A percentile compares a stretch with the other conserved stretches of the same genome.
phyloP scores from a whole-genome alignment of 1,140 invertebrate species.

The Diachasma alloeum region DNA sequence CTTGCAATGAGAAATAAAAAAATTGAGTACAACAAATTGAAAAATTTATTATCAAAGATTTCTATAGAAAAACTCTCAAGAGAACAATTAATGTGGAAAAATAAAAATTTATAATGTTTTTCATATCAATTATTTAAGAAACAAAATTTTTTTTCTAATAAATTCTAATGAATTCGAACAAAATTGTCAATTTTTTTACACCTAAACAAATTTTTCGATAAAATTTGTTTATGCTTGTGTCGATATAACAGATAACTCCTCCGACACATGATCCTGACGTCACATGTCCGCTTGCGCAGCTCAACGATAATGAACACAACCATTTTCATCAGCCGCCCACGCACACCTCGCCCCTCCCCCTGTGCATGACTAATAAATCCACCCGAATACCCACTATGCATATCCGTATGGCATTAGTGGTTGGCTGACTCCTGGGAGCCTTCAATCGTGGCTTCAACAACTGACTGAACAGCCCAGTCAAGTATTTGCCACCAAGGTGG shows the following conservation, averaged over 20 bases:
- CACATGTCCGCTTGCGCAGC: slow-evolving; percentile 1
- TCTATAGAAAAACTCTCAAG: no score
- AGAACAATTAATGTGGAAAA: no score
- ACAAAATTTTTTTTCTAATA: no score
- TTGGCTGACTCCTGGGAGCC: not conserved
- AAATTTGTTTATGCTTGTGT: not conserved
- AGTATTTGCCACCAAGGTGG: no score
- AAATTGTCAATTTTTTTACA: no score
- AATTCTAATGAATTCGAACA: no score
- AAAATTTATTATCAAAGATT: no score
- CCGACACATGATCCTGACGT: slow-evolving; percentile 1
- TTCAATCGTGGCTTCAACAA: not conserved
- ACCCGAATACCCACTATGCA: not conserved
- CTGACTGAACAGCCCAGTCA: not conserved
- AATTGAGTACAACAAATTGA: no score
- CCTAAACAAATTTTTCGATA: no score
- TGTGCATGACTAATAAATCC: not conserved
- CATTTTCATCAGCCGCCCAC: not conserved
- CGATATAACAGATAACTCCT: not conserved
- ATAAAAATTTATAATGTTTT: no score
- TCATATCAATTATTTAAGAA: no score
- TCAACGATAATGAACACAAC: not conserved
- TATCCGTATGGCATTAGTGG: not conserved
- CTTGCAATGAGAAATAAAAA: no score
- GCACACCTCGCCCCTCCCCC: not conserved